A percentile compares a stretch with the other conserved stretches of the same genome.
These are phyloP conservation scores for Nasonovia ribisnigri DNA, from an alignment of 2,888 invertebrate species.

Conservation along the genomic window DNA sequence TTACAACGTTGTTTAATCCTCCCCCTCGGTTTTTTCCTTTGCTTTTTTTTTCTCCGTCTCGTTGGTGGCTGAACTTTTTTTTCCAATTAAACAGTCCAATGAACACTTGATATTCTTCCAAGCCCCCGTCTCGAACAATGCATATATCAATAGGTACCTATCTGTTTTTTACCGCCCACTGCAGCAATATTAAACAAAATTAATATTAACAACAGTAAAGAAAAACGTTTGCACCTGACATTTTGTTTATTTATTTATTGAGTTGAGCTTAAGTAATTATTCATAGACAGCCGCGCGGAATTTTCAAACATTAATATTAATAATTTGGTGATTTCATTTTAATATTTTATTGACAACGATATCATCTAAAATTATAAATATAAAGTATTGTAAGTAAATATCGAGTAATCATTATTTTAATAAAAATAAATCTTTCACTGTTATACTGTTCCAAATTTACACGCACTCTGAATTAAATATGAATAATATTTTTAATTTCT, in stretches of 20 bases:
- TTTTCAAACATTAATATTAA: not conserved
- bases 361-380: not conserved
- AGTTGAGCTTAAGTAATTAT: not conserved
- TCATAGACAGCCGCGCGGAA: not conserved
- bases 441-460: not conserved
- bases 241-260: not conserved
- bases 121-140: not conserved
- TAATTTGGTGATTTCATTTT: not conserved
- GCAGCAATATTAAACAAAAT: not conserved
- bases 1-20: conserved; percentile 48
- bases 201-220: not conserved
- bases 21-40: not conserved
- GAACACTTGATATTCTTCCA: conserved; percentile 23
- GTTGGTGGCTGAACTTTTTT: conserved; percentile 24
- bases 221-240: not conserved
- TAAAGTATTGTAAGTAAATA: not conserved
- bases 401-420: not conserved
- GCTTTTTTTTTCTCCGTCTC: not conserved
- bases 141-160: conserved; percentile 18
- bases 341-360: not conserved
- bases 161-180: conserved; percentile 3
- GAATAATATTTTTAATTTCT: not conserved
- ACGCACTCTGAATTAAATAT: not conserved
- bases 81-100: conserved; percentile 60
- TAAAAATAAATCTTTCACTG: not conserved